Percentiles rank a stretch among this genome's conserved stretches.
Conservation (phyloP, 2,113 vertebrate species). For the Nyctereutes procyonoides region DNA sequence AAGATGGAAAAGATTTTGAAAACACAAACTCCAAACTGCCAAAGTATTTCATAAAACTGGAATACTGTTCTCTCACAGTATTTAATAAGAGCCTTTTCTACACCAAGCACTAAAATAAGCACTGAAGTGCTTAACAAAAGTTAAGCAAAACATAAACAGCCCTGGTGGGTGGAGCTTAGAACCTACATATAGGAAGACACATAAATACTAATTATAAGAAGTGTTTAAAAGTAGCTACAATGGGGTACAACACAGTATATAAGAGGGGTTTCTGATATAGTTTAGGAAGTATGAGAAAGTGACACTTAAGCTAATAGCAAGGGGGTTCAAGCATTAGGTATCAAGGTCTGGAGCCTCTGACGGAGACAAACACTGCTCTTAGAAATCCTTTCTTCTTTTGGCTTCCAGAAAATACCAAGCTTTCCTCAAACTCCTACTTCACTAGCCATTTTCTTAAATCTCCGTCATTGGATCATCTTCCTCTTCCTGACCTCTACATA, state of each 20-base stretch:
- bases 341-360: background rate
- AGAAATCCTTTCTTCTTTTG: background rate
- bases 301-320: background rate
- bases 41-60: background rate
- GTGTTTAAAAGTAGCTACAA: background rate
- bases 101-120: background rate
- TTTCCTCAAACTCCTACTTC: background rate
- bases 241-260: background rate
- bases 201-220: constrained; percentile 7
- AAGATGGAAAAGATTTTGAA: constrained; percentile 15
- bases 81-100: background rate
- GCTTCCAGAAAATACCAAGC: background rate
- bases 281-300: background rate
- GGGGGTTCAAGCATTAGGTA: background rate
- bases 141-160: background rate
- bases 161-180: background rate
- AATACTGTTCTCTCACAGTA: background rate
- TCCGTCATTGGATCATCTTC: background rate
- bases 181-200: background rate
- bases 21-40: background rate
- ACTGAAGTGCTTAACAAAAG: background rate
- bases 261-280: background rate
- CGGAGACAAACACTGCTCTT: background rate
- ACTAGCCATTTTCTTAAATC: background rate
- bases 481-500: background rate